phyloP scores from a whole-genome alignment of 2,888 invertebrate genomes.

The Creontiades dilutus region DNA sequence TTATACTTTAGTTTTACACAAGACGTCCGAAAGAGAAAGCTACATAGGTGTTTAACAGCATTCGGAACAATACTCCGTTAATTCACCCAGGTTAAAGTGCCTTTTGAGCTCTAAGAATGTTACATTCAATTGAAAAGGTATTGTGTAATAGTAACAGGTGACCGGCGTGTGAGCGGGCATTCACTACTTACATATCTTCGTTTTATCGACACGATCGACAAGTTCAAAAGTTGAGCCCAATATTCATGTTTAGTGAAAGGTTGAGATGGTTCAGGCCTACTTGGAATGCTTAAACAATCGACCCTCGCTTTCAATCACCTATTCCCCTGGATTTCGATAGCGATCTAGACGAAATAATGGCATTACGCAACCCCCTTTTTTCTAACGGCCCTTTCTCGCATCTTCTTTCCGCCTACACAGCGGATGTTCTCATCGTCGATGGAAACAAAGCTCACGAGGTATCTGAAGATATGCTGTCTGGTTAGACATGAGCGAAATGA shows the following conservation, averaged over 20 bases:
- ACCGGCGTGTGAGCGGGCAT: constrained; percentile 10
- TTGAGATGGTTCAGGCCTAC: not conserved
- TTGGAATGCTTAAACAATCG: constrained; percentile 30
- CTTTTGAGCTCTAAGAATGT: not conserved
- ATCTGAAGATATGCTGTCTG: too few relatives aligned
- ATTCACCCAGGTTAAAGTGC: not conserved
- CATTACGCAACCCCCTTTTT: constrained; percentile 12
- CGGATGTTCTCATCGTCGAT: not conserved
- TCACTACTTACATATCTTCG: not conserved
- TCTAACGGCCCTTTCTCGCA: constrained; percentile 30
- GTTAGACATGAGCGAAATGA: too few relatives aligned
- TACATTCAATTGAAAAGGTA: not conserved
- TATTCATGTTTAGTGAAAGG: constrained; percentile 46
- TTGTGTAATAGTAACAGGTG: not conserved
- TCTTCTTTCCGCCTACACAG: constrained; percentile 37
- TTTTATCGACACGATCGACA: constrained; percentile 27
- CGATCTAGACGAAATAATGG: constrained; percentile 52
- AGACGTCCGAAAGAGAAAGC: constrained; percentile 23
- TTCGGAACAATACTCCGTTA: not conserved
- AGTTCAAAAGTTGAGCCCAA: constrained; percentile 26
- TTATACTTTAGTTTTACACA: not conserved
- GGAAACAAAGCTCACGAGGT: not conserved
- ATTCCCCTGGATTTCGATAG: constrained; percentile 36
- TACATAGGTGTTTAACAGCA: not conserved
- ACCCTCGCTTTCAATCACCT: constrained; percentile 51